Evolutionary conservation across 2,888 invertebrate genomes (phyloP).

Genomic region (Psylliodes chrysocephalus): DNA sequence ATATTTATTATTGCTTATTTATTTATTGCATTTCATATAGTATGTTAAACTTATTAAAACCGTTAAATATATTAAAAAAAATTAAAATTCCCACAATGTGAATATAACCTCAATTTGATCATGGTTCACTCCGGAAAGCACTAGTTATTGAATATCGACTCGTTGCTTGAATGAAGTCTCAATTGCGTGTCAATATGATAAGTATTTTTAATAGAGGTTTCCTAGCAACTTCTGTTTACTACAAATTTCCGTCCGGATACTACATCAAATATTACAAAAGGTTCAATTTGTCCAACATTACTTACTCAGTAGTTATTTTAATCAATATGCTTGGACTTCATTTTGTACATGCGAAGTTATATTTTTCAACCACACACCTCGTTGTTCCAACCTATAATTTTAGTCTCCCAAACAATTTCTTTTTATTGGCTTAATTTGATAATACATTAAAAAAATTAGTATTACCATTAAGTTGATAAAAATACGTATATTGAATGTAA

Average conservation of each 20-base stretch:
- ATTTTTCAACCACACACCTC: slow-evolving; percentile 13
- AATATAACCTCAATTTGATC: slow-evolving; percentile 35
- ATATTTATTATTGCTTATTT: background rate
- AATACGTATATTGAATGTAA: too few species aligned
- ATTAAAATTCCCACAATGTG: background rate
- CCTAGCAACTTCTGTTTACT: slow-evolving; percentile 47
- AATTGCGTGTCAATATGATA: slow-evolving; percentile 39
- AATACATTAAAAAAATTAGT: too few species aligned
- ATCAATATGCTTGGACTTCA: slow-evolving; percentile 42
- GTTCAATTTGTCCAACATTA: slow-evolving; percentile 45
- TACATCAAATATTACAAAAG: slow-evolving; percentile 46
- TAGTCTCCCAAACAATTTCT: background rate
- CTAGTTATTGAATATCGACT: slow-evolving; percentile 7
- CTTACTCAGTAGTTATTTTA: slow-evolving; percentile 39
- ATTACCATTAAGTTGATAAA: too few species aligned
- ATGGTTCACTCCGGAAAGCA: too few species aligned
- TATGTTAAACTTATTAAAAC: background rate
- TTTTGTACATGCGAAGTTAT: slow-evolving; percentile 41
- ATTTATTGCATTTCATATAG: background rate
- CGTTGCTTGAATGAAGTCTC: background rate
- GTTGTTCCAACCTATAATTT: slow-evolving; percentile 25
- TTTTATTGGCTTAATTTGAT: slow-evolving; percentile 1
- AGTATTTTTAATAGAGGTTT: slow-evolving; percentile 30
- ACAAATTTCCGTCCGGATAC: slow-evolving; percentile 41
- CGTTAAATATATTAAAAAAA: background rate